Evolutionary conservation across 1,140 invertebrate species (phyloP).

Genomic region (Pectinophora gossypiella): DNA sequence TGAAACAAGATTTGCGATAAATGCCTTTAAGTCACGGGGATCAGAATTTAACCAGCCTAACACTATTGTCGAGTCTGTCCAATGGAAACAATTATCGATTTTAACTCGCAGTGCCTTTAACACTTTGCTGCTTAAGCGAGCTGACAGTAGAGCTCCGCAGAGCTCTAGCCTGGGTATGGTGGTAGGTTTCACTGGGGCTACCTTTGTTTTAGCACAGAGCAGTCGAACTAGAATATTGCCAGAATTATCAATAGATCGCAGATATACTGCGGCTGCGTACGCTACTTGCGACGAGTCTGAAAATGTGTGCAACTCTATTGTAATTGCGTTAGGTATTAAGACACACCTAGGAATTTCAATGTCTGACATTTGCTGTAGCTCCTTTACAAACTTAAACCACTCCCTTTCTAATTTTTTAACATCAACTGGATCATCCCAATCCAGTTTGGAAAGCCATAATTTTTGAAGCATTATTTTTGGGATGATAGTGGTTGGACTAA

Average conservation of each 20-base stretch:
- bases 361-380: slow-evolving; percentile 1
- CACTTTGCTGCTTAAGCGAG: slow-evolving; percentile 3
- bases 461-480: slow-evolving; percentile 61
- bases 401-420: slow-evolving; percentile 7
- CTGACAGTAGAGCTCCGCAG: slow-evolving; percentile 6
- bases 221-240: slow-evolving; percentile 1
- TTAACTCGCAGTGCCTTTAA: not conserved
- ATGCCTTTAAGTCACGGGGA: slow-evolving; percentile 8
- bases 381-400: slow-evolving; percentile 6
- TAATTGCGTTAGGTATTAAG: not conserved
- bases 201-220: slow-evolving; percentile 9
- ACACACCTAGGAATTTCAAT: slow-evolving; percentile 3
- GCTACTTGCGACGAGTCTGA: slow-evolving; percentile 4
- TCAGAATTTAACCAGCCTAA: slow-evolving; percentile 4
- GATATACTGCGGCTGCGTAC: slow-evolving; percentile 2
- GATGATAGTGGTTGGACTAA: slow-evolving; percentile 41
- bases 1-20: slow-evolving; percentile 4
- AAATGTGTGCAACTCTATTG: slow-evolving; percentile 7
- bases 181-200: slow-evolving; percentile 6
- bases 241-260: not conserved
- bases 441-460: slow-evolving; percentile 39
- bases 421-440: slow-evolving; percentile 52
- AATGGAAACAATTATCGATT: not conserved
- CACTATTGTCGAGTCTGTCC: slow-evolving; percentile 12
- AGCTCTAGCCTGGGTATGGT: slow-evolving; percentile 13